Conservation (phyloP, 2,888 invertebrate genomes). For the Entomobrya proxima region DNA sequence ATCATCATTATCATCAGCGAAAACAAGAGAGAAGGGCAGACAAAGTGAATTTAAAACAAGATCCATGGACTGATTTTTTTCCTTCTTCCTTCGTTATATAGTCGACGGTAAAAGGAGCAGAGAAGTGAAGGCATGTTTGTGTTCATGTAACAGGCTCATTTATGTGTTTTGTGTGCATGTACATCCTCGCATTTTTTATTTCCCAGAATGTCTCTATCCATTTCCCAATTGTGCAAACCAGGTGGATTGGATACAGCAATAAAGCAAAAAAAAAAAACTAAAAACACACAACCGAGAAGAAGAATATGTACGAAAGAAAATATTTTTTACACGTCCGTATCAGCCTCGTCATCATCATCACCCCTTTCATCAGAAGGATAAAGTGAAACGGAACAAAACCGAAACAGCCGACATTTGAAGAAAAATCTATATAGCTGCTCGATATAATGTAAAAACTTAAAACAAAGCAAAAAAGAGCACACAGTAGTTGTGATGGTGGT, state of each 20-base stretch:
- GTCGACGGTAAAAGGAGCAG: not conserved
- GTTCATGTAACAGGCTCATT: not conserved
- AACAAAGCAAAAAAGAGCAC: not conserved
- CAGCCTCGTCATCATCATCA: too few species aligned
- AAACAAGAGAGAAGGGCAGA: constrained; percentile 6
- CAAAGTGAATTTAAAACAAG: constrained; percentile 19
- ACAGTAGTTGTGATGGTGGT: not conserved
- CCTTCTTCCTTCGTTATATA: too few species aligned
- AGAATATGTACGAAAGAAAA: not conserved
- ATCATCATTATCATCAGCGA: constrained; percentile 20
- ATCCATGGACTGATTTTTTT: constrained; percentile 23
- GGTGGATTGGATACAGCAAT: constrained; percentile 22
- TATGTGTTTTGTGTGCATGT: too few species aligned
- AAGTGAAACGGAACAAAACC: constrained; percentile 18
- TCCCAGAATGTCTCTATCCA: constrained; percentile 26
- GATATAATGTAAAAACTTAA: constrained; percentile 4
- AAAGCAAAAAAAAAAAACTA: too few species aligned
- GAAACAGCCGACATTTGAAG: constrained; percentile 1
- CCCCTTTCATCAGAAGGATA: constrained; percentile 4
- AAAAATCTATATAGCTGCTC: not conserved
- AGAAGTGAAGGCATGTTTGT: not conserved
- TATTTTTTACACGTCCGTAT: not conserved
- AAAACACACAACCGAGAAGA: not conserved
- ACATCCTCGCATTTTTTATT: not conserved
- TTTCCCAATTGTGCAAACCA: constrained; percentile 25